These are phyloP conservation scores for Sycophaga agraensis DNA, from an alignment of 1,140 invertebrate species.

Conservation along the genomic window DNA sequence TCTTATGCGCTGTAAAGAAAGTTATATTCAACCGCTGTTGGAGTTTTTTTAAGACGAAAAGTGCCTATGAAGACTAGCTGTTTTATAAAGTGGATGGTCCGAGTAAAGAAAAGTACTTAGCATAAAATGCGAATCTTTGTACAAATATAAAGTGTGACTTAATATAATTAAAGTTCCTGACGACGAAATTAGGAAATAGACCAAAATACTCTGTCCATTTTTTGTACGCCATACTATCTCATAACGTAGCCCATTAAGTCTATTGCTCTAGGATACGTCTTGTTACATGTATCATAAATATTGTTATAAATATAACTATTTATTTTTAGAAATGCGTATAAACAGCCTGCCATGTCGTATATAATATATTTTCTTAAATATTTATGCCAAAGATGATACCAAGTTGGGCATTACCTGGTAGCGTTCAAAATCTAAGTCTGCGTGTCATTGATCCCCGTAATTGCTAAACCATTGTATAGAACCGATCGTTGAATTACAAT, in stretches of 20 bases:
- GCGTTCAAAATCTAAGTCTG: background rate
- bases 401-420: background rate
- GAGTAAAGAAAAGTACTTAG: background rate
- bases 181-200: background rate
- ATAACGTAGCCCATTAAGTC: background rate
- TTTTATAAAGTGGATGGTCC: background rate
- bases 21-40: too few species aligned
- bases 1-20: too few species aligned
- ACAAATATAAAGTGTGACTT: background rate
- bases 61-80: background rate
- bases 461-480: too few species aligned
- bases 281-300: too few species aligned
- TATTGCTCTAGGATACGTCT: too few species aligned
- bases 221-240: background rate
- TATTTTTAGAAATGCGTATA: background rate
- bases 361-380: background rate
- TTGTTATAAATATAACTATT: slow-evolving; percentile 1
- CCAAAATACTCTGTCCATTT: background rate
- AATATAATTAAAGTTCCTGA: slow-evolving; percentile 8
- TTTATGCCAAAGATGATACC: slow-evolving; percentile 25
- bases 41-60: too few species aligned
- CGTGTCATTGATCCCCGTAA: too few species aligned
- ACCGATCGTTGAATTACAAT: too few species aligned
- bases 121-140: slow-evolving; percentile 15
- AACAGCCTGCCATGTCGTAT: background rate